Base-by-base conservation (phyloP, 2,888 invertebrate species). In the Agrotis exclamationis region DNA sequence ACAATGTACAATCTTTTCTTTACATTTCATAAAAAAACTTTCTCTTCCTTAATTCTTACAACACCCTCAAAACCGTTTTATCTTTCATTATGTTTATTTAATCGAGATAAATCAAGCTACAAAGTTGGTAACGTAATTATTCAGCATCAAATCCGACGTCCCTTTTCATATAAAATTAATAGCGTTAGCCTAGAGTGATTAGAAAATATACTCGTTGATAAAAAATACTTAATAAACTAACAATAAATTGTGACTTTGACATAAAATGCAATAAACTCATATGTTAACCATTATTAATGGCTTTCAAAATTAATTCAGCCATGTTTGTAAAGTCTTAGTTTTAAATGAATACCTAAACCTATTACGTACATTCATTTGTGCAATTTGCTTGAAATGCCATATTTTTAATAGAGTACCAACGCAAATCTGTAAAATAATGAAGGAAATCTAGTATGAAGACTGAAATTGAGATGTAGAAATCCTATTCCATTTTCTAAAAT, bases 101-200 rank as follows among this genome's bases (percentile, higher is more conserved):
- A 72, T 74, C 28, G 67, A 65, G 51, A 50, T 62, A 63, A 63
- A 76, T 56, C 22, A 54, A 57, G 73, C 45, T 73, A 22, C 48
- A 28, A 73, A 60, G 47, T 74, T 79, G 62, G 60, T 63, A 68
- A 63, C 44, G 33, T 53, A 48, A 77, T 65, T 58, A 65, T 65
- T 65, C 48, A 65, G 13, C 62, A 63, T 65, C 33, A 51, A 62
- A 20, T 45, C 47, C 65, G 71, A 65, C 51, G 28, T 20, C 24
- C 33, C 20, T 58, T 65, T 76, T 53, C 44, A 54, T 54, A n/a
- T 51, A 9, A 59, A 54, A 66, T 50, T 28, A 59, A 58, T 44
- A 50, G 33, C 50, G n/a, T 59, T 50, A 63, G 1, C 39, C 57
- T 75, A 62, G 1, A 56, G 50, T 39, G 56, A 57, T 75, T 75